Evolutionary conservation across 2,888 invertebrate genomes (phyloP).

Genomic region (Rhagium mordax): DNA sequence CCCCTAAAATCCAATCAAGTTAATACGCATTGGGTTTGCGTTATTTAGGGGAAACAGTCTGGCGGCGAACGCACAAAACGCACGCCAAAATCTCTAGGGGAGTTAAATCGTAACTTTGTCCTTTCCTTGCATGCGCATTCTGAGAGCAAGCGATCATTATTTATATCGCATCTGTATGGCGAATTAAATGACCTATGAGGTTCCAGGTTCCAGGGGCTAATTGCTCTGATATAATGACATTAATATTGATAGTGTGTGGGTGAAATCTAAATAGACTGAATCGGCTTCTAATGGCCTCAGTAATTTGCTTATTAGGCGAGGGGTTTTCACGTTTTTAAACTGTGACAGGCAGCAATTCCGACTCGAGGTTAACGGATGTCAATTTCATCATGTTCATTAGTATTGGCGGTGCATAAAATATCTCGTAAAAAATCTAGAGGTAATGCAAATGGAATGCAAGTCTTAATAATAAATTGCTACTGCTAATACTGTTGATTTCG

Average conservation of each 20-base stretch:
- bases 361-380: neutral
- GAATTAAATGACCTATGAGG: neutral
- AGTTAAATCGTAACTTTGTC: neutral
- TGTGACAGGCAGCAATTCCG: neutral
- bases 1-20: neutral
- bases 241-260: conserved; percentile 16
- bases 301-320: conserved; percentile 8
- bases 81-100: neutral
- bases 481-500: no score
- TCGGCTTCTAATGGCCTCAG: neutral
- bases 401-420: neutral
- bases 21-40: neutral
- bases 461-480: no score
- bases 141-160: neutral
- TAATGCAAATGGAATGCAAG: no score
- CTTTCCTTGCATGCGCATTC: neutral
- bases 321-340: neutral
- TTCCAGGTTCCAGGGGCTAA: neutral
- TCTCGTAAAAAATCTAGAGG: no score
- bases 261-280: conserved; percentile 9
- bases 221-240: conserved; percentile 1
- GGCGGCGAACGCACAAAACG: neutral
- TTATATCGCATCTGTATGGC: neutral
- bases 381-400: neutral
- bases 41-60: neutral